Base-by-base conservation (phyloP, 2,888 invertebrate species). In the Opisthograptis luteolata region DNA sequence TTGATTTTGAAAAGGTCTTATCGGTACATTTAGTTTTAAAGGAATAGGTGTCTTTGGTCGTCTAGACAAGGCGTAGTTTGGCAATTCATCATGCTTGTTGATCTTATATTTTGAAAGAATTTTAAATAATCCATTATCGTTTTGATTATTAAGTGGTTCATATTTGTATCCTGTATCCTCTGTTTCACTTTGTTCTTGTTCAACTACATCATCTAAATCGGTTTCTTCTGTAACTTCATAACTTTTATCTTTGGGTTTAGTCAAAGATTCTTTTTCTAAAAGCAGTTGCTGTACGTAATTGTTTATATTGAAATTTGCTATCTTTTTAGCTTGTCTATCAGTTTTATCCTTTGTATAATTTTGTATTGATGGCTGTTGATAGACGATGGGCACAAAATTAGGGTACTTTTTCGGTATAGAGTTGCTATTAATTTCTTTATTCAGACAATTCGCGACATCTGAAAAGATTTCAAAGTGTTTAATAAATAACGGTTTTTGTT, bases 61-160 rank as follows among this genome's bases (percentile, higher is more conserved):
- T 13, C 69, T 67, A 1, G 88, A 87, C 47, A 79, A 41, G 15
- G 66, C 72, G 54, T 89, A 88, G 52, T 89, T 88, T 56, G 66
- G 63, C 2, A 84, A 58, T 22, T 70, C 60, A 47, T 86, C 84
- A 20, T 74, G 60, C 0, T 59, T 58, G 22, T 71, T 68, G 25
- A 87, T 86, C 36, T 84, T 82, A 39, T 89, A 85, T 62, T 79
- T 82, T 1, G 73, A 70, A 5, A 89, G 73, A 47, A 81, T 76
- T 20, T 71, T 58, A 7, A 62, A 52, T n/a, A 81, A 62, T 30
- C 39, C 60, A 8, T 61, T 58, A 4, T 19, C 5, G 51, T 73
- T 75, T 35, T 55, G 43, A 9, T 40, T 62, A 3, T 35, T 32
- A 17, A 62, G 62, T 34, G 31, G 35, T 3, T 53, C 57, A 48